phyloP scores from a whole-genome alignment of 35 echinoderm and acorn worm genomes.

The Heliocidaris erythrogramma region DNA sequence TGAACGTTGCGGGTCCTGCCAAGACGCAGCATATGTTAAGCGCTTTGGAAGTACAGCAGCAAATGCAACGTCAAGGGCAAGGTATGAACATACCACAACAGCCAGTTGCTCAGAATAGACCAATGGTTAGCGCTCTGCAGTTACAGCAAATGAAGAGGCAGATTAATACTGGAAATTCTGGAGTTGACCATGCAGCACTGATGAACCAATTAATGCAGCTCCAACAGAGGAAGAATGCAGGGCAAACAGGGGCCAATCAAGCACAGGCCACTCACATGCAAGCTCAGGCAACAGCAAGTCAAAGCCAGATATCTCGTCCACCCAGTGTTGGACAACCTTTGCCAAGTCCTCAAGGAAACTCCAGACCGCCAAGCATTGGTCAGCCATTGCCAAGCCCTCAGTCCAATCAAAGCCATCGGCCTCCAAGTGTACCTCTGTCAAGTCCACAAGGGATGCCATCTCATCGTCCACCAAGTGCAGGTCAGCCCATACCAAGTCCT shows the following conservation, averaged over 20 bases:
- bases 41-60: constrained; percentile 22
- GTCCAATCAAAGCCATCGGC: constrained; percentile 10
- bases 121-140: constrained; percentile 20
- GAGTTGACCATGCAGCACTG: background rate
- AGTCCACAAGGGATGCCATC: background rate
- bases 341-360: background rate
- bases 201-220: constrained; percentile 1
- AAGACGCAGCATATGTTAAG: constrained; percentile 16
- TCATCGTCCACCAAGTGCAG: background rate
- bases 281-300: background rate
- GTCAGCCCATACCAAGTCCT: background rate
- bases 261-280: background rate
- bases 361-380: constrained; percentile 34
- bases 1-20: background rate
- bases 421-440: background rate
- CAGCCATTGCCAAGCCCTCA: background rate
- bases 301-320: constrained; percentile 24
- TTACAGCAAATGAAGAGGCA: background rate
- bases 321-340: constrained; percentile 7
- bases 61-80: background rate
- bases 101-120: background rate
- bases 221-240: background rate
- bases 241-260: background rate
- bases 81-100: background rate
- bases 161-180: background rate